Evolutionary conservation across 2,888 invertebrate genomes (phyloP).

Genomic region (Epistrophe grossulariae): DNA sequence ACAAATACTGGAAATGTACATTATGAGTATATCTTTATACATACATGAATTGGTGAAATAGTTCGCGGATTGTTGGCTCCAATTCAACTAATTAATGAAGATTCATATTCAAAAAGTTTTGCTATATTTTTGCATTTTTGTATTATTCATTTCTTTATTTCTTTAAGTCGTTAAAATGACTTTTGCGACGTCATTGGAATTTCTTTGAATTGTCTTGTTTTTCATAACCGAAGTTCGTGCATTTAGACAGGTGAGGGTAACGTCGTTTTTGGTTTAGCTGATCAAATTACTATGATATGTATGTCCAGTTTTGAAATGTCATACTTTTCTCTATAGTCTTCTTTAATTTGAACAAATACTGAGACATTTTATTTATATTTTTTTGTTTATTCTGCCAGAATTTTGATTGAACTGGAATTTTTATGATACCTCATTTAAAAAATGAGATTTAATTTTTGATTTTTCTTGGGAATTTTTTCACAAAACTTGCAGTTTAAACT

Average conservation of each 20-base stretch:
- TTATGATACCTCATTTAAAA: neutral
- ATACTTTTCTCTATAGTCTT: neutral
- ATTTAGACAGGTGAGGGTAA: neutral
- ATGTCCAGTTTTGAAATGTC: neutral
- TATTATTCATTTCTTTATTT: conserved; percentile 1
- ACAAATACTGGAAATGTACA: conserved; percentile 11
- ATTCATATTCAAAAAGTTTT: neutral
- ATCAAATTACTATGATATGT: neutral
- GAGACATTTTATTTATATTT: neutral
- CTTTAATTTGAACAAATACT: neutral
- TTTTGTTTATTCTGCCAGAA: neutral
- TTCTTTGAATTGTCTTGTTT: conserved; percentile 1
- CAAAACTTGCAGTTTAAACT: neutral
- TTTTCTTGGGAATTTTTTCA: neutral
- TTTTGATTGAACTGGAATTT: neutral
- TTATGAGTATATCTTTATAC: no score
- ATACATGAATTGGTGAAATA: neutral
- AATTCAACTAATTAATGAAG: neutral
- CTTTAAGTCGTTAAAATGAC: no score
- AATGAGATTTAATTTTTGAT: neutral
- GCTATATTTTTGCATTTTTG: neutral
- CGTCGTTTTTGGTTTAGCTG: neutral
- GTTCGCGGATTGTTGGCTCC: conserved; percentile 42
- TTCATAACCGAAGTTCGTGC: neutral
- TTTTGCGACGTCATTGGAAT: conserved; percentile 13